Base-by-base conservation (phyloP, 2,797 vertebrate genomes). In the Saxicola maurus region DNA sequence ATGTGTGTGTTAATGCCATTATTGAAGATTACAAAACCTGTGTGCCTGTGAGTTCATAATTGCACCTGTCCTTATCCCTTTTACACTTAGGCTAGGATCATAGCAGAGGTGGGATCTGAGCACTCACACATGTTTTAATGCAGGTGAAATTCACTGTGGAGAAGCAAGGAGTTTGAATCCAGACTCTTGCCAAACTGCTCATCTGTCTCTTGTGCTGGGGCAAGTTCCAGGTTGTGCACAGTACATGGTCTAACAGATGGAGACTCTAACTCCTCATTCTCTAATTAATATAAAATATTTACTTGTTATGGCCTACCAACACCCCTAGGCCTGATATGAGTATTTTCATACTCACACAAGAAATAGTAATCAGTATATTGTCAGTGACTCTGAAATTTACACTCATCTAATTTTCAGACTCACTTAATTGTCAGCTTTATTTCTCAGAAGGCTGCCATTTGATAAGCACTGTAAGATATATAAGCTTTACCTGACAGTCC, bases 391-490 rank as follows among this genome's bases (percentile, higher is more conserved):
- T 81, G 28, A 37, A 68, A 75, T 87, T 73, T 82, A 59, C 27
- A 61, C 31, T 81, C 31, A 55, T 30, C 17, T 68, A 20, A 71
- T 74, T 84, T 85, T 43, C 51, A 85, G 48, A 68, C n/a, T 88
- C 31, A 30, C n/a, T 75, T 72, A 51, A 49, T 27, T 85, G 33
- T 40, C 53, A 79, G 7, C 18, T 91, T 82, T 89, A 31, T 87
- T 77, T 69, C 65, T 90, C 57, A 75, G 60, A 66, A 92, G 18
- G 5, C 52, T 86, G 55, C 6, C 20, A 23, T 73, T 59, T 38
- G 51, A 62, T 56, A 79, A 75, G 9, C 4, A 2, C 20, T 56
- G 5, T 61, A 66, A 78, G 19, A 68, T 49, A 62, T 18, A 14
- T 23, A 82, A 57, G 17, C 28, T 83, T 77, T 61, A 82, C 28